Base-by-base conservation (phyloP, 2,888 invertebrate species). In the Megalurothrips usitatus region DNA sequence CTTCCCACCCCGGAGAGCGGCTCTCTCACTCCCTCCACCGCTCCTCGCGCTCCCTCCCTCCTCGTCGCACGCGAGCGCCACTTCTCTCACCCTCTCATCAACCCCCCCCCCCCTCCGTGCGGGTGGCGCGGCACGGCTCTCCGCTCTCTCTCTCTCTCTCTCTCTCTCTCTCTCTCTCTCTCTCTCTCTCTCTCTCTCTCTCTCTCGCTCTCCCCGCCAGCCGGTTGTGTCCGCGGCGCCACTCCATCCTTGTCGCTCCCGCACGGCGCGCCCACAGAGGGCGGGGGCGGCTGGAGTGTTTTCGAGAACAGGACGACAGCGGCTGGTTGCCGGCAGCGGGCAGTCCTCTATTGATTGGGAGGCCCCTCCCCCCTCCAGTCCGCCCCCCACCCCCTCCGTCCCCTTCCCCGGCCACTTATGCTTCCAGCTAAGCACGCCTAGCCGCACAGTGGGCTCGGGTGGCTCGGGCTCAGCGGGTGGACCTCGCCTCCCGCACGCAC, bases 331-430 rank as follows among this genome's bases (percentile, higher is more conserved):
- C 58, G 58, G 58, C 58, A 19, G 23, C 68, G 68, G 68, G 10
- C 68, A 75, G 68, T 75, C 68, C 68, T 75, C 68, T 75, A 75
- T 75, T 26, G 68, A 75, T 75, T 75, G 68, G 68, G 68, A 58
- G 58, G 58, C 68, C 26, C 26, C 68, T 12, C 12, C 68, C 68
- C 68, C 68, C 23, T 1, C 26, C 68, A 2, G 23, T 9, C 68
- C 23, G 12, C 12, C 68, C 68, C 3, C 26, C 26, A 23, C 9
- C 68, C 6, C 68, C 12, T 11, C 68, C 68, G 9, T 3, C 68
- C 12, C 12, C 23, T 23, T 12, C 12, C 68, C 68, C 23, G 26
- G 23, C 12, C 68, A 75, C 26, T 75, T 75, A 75, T 26, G 26
- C 23, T 26, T 26, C 23, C 26, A 12, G 9, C 23, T 26, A 75